Conservation (phyloP, 1,140 invertebrate species). For the Rhyzopertha dominica region DNA sequence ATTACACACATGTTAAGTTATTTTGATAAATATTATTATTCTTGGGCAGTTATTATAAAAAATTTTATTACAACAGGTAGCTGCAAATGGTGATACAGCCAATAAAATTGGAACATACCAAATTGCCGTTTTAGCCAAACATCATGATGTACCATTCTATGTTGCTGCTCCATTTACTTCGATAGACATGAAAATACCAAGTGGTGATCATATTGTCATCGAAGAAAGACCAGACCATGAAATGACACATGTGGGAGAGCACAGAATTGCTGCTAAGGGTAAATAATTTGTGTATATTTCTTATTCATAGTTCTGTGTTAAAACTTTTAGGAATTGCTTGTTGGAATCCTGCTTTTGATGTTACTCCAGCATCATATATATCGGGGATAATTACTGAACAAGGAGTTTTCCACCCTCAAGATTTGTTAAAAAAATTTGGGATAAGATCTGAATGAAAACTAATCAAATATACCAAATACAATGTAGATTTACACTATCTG, state of each 20-base stretch:
- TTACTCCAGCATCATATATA: conserved; percentile 92
- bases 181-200: conserved; percentile 76
- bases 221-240: conserved; percentile 88
- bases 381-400: conserved; percentile 94
- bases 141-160: conserved; percentile 93
- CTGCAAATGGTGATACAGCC: conserved; percentile 95
- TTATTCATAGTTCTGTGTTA: conserved; percentile 12
- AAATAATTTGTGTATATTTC: conserved; percentile 16
- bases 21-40: too few relatives aligned
- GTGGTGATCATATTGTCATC: conserved; percentile 84
- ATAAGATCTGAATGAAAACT: too few relatives aligned
- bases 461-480: too few relatives aligned
- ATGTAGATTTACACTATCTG: too few relatives aligned
- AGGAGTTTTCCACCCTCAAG: conserved; percentile 63
- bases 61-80: conserved; percentile 56
- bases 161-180: conserved; percentile 91
- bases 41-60: neutral
- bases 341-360: conserved; percentile 99
- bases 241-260: conserved; percentile 81
- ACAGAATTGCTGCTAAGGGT: conserved; percentile 80
- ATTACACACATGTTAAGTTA: too few relatives aligned
- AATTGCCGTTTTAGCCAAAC: conserved; percentile 86
- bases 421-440: conserved; percentile 27
- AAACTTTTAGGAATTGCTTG: conserved; percentile 70
- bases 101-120: conserved; percentile 99